Conservation (phyloP, 2,113 vertebrate species). For the Notothenia coriiceps region DNA sequence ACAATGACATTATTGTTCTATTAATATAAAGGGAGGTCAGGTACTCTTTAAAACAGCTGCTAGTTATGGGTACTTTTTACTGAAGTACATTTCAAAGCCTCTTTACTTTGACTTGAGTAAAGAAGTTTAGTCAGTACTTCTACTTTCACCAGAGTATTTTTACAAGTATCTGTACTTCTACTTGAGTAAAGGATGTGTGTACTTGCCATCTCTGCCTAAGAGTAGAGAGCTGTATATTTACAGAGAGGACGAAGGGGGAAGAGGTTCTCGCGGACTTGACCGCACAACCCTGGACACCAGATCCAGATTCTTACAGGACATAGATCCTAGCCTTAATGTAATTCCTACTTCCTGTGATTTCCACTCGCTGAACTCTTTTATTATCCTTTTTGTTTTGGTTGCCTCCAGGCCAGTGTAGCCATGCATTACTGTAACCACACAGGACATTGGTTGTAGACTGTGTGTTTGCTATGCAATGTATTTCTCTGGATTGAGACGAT, state of each 20-base stretch:
- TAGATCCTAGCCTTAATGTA: slow-evolving; percentile 12
- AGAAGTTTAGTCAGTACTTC: no score
- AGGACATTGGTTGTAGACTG: slow-evolving; percentile 42
- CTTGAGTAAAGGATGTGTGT: no score
- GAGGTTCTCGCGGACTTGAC: neutral
- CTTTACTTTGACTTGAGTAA: no score
- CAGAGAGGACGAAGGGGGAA: neutral
- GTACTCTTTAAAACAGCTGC: no score
- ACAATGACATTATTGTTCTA: no score
- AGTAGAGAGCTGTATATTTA: slow-evolving; percentile 11
- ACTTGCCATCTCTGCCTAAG: neutral
- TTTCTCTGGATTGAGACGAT: slow-evolving; percentile 33
- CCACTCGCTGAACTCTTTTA: slow-evolving; percentile 55
- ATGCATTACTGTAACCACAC: slow-evolving; percentile 60
- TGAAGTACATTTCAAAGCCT: no score
- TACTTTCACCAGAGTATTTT: no score
- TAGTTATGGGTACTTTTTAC: no score
- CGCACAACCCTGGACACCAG: neutral
- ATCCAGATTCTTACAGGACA: slow-evolving; percentile 6
- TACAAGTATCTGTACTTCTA: no score
- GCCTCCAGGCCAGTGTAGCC: slow-evolving; percentile 29
- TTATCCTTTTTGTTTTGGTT: slow-evolving; percentile 33
- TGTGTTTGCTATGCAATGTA: slow-evolving; percentile 60
- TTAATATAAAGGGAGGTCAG: no score
- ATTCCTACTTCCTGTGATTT: slow-evolving; percentile 52